A percentile compares a stretch with the other conserved stretches of the same genome.
Evolutionary conservation across 2,797 vertebrate species (phyloP).

Genomic region (Ctenopoma kingsleyae): DNA sequence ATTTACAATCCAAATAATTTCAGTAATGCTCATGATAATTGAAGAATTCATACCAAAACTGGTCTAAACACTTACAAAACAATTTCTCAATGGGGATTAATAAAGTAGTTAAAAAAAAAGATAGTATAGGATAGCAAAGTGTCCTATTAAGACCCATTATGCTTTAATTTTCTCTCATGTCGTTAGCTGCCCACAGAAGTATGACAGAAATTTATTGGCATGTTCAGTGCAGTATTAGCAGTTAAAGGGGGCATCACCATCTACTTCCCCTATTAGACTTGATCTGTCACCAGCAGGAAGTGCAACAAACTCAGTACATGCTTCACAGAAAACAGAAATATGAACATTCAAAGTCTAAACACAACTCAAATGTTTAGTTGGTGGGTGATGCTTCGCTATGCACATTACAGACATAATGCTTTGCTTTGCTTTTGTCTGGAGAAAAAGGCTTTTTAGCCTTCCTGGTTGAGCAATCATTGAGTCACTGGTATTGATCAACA

Average conservation of each 20-base stretch:
- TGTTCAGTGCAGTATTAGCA: not conserved
- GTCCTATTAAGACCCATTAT: constrained; percentile 1
- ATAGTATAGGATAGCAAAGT: not conserved
- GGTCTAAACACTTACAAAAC: not conserved
- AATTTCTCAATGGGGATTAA: too few relatives aligned
- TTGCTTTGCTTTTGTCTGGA: constrained; percentile 26
- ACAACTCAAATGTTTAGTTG: not conserved
- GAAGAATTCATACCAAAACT: constrained; percentile 3
- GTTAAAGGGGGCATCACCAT: not conserved
- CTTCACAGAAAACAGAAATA: not conserved
- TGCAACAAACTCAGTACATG: not conserved
- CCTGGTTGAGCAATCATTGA: constrained; percentile 37
- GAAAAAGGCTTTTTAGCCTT: constrained; percentile 45
- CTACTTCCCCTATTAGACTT: not conserved
- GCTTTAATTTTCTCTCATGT: constrained; percentile 14
- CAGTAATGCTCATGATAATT: not conserved
- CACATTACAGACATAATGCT: not conserved
- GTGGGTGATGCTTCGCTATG: constrained; percentile 1
- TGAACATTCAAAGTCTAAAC: not conserved
- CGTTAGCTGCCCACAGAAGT: not conserved
- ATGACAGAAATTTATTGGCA: not conserved
- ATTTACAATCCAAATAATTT: not conserved
- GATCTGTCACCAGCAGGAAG: constrained; percentile 13
- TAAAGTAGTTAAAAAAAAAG: too few relatives aligned
- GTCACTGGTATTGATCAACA: constrained; percentile 53